These are phyloP conservation scores for Trachymyrmex septentrionalis DNA, from an alignment of 1,140 invertebrate genomes.

Conservation along the genomic window DNA sequence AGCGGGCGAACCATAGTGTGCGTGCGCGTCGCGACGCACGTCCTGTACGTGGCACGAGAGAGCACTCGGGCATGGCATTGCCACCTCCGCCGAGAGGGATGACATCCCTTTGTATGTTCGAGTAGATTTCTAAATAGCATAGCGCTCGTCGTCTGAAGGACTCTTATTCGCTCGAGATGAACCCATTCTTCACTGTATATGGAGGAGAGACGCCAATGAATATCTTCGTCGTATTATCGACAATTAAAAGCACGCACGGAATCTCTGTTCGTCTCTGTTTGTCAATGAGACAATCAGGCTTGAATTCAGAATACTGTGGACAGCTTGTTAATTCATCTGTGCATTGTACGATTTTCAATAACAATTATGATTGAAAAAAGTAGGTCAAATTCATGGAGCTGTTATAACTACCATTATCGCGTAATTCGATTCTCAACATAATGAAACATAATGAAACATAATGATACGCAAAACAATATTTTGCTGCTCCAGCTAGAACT, in stretches of 20 bases:
- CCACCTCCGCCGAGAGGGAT: constrained; percentile 28
- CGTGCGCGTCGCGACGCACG: constrained; percentile 10
- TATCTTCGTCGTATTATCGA: constrained; percentile 44
- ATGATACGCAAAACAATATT: no score
- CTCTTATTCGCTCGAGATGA: constrained; percentile 28
- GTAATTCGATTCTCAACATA: background rate
- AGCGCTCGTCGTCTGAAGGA: constrained; percentile 41
- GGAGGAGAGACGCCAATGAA: background rate
- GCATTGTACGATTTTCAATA: background rate
- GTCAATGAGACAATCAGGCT: constrained; percentile 28
- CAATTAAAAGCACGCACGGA: constrained; percentile 33
- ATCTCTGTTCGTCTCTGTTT: background rate
- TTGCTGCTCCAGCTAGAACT: no score
- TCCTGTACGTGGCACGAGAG: constrained; percentile 54
- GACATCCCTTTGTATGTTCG: constrained; percentile 54
- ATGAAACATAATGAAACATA: background rate
- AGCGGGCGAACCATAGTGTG: background rate
- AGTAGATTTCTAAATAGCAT: constrained; percentile 61
- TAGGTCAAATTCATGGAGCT: background rate
- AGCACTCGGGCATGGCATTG: constrained; percentile 46
- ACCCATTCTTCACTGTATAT: background rate
- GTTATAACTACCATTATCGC: background rate
- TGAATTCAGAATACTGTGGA: constrained; percentile 9
- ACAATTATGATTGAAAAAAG: constrained; percentile 17
- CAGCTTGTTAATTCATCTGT: background rate